Evolutionary conservation across 2,888 invertebrate genomes (phyloP).

Genomic region (Charanyca ferruginea): DNA sequence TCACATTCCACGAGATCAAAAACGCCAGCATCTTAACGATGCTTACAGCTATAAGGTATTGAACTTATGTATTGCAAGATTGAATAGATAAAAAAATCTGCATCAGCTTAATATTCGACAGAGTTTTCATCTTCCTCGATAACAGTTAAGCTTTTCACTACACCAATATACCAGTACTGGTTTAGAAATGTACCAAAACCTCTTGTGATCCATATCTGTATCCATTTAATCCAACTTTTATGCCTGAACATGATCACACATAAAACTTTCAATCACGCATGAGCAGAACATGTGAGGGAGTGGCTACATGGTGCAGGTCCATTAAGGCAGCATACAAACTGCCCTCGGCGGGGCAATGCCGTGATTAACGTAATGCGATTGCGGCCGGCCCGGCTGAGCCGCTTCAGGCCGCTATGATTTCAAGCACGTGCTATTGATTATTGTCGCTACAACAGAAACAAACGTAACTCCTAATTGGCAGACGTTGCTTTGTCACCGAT

Average conservation of each 20-base stretch:
- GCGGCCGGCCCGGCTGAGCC: slow-evolving; percentile 66
- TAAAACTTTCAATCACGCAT: slow-evolving; percentile 60
- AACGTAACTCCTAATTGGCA: slow-evolving; percentile 59
- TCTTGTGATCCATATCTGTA: slow-evolving; percentile 12
- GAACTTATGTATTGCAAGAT: slow-evolving; percentile 49
- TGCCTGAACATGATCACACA: slow-evolving; percentile 38
- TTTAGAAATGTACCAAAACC: slow-evolving; percentile 14
- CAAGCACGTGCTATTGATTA: slow-evolving; percentile 69
- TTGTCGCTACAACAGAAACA: slow-evolving; percentile 62
- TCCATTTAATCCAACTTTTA: slow-evolving; percentile 38
- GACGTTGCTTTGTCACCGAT: slow-evolving; percentile 44
- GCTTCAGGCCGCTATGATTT: slow-evolving; percentile 70
- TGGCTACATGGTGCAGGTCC: slow-evolving; percentile 65
- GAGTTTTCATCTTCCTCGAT: not conserved
- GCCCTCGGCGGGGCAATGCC: slow-evolving; percentile 79
- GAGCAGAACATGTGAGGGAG: slow-evolving; percentile 47
- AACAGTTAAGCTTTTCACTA: slow-evolving; percentile 4
- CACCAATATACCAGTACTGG: slow-evolving; percentile 2
- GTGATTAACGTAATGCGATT: slow-evolving; percentile 85
- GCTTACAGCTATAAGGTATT: slow-evolving; percentile 50
- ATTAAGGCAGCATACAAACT: slow-evolving; percentile 76
- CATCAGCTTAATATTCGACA: slow-evolving; percentile 13
- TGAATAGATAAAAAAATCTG: slow-evolving; percentile 18
- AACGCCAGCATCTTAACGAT: slow-evolving; percentile 58
- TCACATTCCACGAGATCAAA: slow-evolving; percentile 44